These are phyloP conservation scores for Eupithecia subumbrata DNA, from an alignment of 2,888 invertebrate species.

Conservation along the genomic window DNA sequence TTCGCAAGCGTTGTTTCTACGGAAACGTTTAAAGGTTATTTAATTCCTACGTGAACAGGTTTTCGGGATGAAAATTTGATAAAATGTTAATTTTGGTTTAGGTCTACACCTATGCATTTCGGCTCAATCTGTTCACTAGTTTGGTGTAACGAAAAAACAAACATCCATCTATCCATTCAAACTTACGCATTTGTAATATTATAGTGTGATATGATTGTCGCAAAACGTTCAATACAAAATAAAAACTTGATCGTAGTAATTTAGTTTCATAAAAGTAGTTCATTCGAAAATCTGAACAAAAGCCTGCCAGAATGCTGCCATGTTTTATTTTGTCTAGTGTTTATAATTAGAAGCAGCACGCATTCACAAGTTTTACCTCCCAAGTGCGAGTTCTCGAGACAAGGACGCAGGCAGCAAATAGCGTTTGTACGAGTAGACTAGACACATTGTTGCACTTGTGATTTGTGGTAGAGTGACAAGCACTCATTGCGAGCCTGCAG, in stretches of 20 bases:
- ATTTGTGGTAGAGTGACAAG: constrained; percentile 69
- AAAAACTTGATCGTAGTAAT: not conserved
- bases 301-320: not conserved
- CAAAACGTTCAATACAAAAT: not conserved
- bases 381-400: constrained; percentile 33
- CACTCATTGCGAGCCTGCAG: constrained; percentile 60
- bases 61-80: no score
- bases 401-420: constrained; percentile 31
- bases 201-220: no score
- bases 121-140: no score
- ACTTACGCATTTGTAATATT: no score
- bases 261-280: not conserved
- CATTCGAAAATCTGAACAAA: not conserved
- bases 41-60: no score
- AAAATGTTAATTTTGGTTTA: no score
- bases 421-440: constrained; percentile 33
- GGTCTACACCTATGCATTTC: no score
- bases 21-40: no score
- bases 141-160: no score
- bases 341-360: not conserved
- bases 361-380: constrained; percentile 10
- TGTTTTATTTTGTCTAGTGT: not conserved
- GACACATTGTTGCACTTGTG: constrained; percentile 55
- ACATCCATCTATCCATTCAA: no score
- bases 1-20: no score